Evolutionary conservation across 2,888 invertebrate species (phyloP), one percentile per base, ranked within the genome.

Genomic region (Labia minor): DNA sequence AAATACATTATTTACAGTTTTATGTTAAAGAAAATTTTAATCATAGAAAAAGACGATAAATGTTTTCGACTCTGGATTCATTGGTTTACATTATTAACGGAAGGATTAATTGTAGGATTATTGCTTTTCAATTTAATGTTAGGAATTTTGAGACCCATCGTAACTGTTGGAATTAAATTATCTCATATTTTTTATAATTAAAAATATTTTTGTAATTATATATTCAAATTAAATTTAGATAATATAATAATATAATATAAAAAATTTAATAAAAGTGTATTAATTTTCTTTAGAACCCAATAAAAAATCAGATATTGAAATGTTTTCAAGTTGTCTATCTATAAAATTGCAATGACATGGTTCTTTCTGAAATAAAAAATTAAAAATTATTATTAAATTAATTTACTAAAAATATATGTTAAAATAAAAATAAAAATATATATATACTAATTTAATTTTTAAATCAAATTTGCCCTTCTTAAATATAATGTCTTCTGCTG

Each of bases 381-480:
- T n/a, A 19, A 63, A n/a, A 63, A 21, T 63, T 19, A 18, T 19
- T 14, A 6, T n/a, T 19, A 21, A 1, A 3, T 26, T 19, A 1
- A 64, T n/a, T 2, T 18, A 26, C 19, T 64, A 33, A n/a, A 37
- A 21, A 21, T 0, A 64, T 33, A 64, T n/a, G n/a, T n/a, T n/a
- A n/a, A n/a, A 37, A 26, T 65, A 11, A 21, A 20, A 20, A 14
- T n/a, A 20, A 8, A 65, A 19, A 21, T 64, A 20, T 18, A 71
- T 61, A 74, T 77, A 78, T 75, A 85, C 85, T 76, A 77, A 68
- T 69, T 73, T 71, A n/a, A 73, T 74, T 33, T 77, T 73, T 1
- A 72, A 66, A 19, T 78, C 78, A 70, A 84, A 84, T 26, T 75
- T 74, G 0, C 70, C 69, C 72, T 78, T 80, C 61, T 75, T 72